These are phyloP conservation scores for Chouioia cunea DNA, from an alignment of 2,888 invertebrate genomes.

Conservation along the genomic window DNA sequence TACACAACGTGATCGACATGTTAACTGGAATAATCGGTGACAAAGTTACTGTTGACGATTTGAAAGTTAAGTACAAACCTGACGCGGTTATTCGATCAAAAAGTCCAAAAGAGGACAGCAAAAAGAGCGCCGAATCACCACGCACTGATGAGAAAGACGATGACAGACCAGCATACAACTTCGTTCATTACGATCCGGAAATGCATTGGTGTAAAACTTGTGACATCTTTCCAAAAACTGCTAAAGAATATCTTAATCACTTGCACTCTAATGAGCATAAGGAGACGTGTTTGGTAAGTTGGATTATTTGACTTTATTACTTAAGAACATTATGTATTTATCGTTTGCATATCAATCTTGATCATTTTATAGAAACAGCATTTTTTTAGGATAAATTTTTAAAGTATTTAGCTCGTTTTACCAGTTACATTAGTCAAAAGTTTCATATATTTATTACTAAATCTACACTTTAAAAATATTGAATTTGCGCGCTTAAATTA, in stretches of 20 bases:
- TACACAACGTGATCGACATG: constrained; percentile 90
- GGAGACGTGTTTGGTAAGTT: constrained; percentile 68
- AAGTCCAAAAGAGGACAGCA: constrained; percentile 61
- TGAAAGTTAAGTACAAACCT: constrained; percentile 62
- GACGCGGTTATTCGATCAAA: constrained; percentile 59
- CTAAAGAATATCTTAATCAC: constrained; percentile 87
- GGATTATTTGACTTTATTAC: constrained; percentile 18
- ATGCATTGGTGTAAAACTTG: constrained; percentile 92
- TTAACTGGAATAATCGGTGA: constrained; percentile 87
- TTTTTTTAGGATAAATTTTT: neutral
- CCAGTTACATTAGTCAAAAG: neutral
- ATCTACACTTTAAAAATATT: neutral
- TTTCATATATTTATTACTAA: neutral
- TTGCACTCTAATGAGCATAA: constrained; percentile 84
- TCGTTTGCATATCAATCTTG: constrained; percentile 25
- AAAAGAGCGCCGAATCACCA: constrained; percentile 49
- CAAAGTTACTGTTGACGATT: constrained; percentile 70
- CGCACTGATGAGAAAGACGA: constrained; percentile 58
- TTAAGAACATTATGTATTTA: constrained; percentile 2
- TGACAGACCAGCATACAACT: constrained; percentile 76
- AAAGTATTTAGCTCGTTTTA: neutral
- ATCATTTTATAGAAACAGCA: too few species aligned
- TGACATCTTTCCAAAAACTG: constrained; percentile 87
- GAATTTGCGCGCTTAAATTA: too few species aligned
- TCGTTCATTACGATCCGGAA: constrained; percentile 89